These are phyloP conservation scores for Macrophya annulata DNA, from an alignment of 2,888 invertebrate genomes.

Conservation along the genomic window DNA sequence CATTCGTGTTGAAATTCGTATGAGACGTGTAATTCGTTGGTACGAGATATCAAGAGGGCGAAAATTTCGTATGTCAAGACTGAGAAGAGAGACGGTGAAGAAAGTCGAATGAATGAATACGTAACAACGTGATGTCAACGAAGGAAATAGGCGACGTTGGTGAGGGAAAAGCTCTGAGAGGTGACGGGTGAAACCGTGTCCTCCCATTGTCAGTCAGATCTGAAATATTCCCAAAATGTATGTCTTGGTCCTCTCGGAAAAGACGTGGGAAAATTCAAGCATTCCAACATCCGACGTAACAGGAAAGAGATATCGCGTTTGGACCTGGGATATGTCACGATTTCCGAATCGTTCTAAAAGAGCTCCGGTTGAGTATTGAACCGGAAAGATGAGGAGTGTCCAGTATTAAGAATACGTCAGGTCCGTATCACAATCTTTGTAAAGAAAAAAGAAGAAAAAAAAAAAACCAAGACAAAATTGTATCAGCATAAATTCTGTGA, in stretches of 20 bases:
- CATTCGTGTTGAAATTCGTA: not conserved
- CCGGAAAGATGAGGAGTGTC: not conserved
- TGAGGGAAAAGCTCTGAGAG: not conserved
- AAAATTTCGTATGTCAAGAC: not conserved
- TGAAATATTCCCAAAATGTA: slow-evolving; percentile 8
- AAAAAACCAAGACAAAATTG: not conserved
- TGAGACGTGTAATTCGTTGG: slow-evolving; percentile 14
- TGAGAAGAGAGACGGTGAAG: not conserved
- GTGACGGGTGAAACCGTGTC: not conserved
- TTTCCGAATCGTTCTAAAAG: slow-evolving; percentile 24
- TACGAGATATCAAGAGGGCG: not conserved
- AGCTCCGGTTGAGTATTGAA: not conserved
- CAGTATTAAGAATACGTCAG: not conserved
- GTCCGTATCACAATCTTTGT: not conserved
- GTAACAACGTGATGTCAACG: slow-evolving; percentile 37
- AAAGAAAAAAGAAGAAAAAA: not conserved
- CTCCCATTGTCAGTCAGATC: slow-evolving; percentile 39
- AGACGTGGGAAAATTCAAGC: slow-evolving; percentile 5
- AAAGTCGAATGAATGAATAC: slow-evolving; percentile 41
- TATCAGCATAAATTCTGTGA: not conserved
- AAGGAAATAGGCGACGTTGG: not conserved
- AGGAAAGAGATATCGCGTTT: slow-evolving; percentile 27
- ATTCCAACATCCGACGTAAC: slow-evolving; percentile 6
- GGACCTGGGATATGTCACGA: slow-evolving; percentile 33
- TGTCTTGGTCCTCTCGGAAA: not conserved